phyloP scores from a whole-genome alignment of 2,113 vertebrate species.

The Corythoichthys haematopterus region DNA sequence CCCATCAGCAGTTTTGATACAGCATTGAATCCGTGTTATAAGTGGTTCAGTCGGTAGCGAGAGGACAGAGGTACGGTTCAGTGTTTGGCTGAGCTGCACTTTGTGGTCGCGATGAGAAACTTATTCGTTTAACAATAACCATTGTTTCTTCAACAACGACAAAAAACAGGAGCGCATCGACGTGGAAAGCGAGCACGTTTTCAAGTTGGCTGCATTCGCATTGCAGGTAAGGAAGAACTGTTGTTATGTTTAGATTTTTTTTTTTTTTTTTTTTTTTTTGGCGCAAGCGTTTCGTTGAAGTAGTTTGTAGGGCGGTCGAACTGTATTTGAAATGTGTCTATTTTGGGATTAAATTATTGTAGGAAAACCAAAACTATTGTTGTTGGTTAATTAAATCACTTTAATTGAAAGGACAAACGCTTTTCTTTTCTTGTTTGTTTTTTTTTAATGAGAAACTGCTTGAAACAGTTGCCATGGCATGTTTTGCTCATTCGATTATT shows the following conservation, averaged over 20 bases:
- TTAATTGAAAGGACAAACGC: not conserved
- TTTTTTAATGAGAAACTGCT: not conserved
- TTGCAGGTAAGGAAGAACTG: constrained; percentile 83
- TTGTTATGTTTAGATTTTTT: not conserved
- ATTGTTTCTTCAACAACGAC: constrained; percentile 17
- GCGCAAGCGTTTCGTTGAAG: not conserved
- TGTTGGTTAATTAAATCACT: not conserved
- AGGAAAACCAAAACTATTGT: not conserved
- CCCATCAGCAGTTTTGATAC: constrained; percentile 2
- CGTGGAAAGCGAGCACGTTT: constrained; percentile 84
- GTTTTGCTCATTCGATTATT: constrained; percentile 35
- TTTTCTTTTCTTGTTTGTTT: not conserved
- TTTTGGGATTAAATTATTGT: not conserved
- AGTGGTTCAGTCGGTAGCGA: constrained; percentile 75
- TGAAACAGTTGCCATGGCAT: not conserved
- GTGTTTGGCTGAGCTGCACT: constrained; percentile 39
- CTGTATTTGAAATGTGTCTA: constrained; percentile 43
- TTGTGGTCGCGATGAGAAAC: constrained; percentile 1
- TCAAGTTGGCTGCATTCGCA: constrained; percentile 87
- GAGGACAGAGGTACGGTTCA: constrained; percentile 70
- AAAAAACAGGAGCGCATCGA: constrained; percentile 82
- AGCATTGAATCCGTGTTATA: not conserved
- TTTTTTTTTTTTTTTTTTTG: constrained; percentile 4
- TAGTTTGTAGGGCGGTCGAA: not conserved
- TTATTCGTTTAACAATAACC: not conserved